phyloP scores from a whole-genome alignment of 2,113 vertebrate species.

The Reinhardtius hippoglossoides region DNA sequence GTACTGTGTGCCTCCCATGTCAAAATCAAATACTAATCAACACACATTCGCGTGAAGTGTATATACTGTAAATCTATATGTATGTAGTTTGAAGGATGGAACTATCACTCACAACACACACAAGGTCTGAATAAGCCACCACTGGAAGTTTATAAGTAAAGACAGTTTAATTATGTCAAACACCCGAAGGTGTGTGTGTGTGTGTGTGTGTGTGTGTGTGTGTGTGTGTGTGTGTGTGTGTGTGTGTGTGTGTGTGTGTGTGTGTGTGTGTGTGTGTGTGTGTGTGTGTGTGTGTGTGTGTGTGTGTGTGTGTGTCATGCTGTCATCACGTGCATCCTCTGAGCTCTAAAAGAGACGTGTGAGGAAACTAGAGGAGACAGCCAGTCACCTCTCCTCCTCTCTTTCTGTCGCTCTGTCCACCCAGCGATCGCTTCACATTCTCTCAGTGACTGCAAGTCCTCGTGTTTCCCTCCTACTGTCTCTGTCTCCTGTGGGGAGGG shows the following conservation, averaged over 20 bases:
- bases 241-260: neutral
- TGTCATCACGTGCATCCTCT: neutral
- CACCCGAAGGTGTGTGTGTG: neutral
- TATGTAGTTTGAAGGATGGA: neutral
- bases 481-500: constrained; percentile 63
- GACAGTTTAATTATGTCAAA: no score
- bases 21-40: neutral
- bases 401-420: constrained; percentile 54
- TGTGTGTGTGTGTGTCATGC: constrained; percentile 24
- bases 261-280: neutral
- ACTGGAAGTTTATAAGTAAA: no score
- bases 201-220: constrained; percentile 7
- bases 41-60: neutral
- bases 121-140: neutral
- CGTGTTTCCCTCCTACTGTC: constrained; percentile 56
- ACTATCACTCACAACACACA: constrained; percentile 4
- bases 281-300: constrained; percentile 33
- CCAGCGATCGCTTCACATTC: constrained; percentile 17
- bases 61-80: neutral
- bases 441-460: constrained; percentile 45
- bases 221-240: constrained; percentile 44
- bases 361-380: constrained; percentile 71
- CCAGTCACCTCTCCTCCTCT: constrained; percentile 75
- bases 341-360: constrained; percentile 43
- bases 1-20: no score